Evolutionary conservation across 1,140 invertebrate species (phyloP).

Genomic region (Chironomus tepperi): DNA sequence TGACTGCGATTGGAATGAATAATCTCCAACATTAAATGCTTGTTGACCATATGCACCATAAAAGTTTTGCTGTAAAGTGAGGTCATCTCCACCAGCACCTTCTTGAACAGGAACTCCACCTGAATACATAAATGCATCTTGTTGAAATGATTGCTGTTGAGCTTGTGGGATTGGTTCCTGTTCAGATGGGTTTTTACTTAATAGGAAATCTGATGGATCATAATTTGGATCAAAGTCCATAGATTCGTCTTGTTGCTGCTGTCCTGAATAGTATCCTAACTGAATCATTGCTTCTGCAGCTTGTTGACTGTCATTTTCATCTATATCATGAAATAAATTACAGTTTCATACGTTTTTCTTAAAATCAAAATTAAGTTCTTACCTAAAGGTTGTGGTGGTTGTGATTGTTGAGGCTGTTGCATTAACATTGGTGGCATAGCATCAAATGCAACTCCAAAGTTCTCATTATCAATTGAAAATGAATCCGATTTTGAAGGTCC

Average conservation of each 20-base stretch:
- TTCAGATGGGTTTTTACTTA: slow-evolving; percentile 37
- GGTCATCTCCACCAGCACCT: not conserved
- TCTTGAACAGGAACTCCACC: not conserved
- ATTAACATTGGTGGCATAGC: not conserved
- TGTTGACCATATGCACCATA: not conserved
- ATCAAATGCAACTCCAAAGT: not conserved
- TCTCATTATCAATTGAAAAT: not conserved
- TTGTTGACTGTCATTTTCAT: slow-evolving; percentile 66
- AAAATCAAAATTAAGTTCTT: not conserved
- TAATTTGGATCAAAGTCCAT: slow-evolving; percentile 77
- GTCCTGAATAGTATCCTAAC: slow-evolving; percentile 57
- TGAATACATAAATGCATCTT: not conserved
- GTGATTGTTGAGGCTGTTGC: not conserved
- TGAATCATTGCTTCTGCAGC: slow-evolving; percentile 79
- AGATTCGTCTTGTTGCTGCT: slow-evolving; percentile 57
- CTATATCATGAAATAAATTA: slow-evolving; percentile 50
- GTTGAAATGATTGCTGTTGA: not conserved
- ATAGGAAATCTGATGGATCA: slow-evolving; percentile 75
- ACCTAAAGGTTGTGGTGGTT: no score
- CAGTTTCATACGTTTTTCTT: no score
- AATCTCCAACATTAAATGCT: not conserved
- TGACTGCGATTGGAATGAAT: not conserved
- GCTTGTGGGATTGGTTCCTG: slow-evolving; percentile 16
- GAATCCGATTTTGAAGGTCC: not conserved
- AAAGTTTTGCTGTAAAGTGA: not conserved